Evolutionary conservation across 2,888 invertebrate species (phyloP), one percentile per base, ranked within the genome.

Genomic region (Dicyrtomina minuta): DNA sequence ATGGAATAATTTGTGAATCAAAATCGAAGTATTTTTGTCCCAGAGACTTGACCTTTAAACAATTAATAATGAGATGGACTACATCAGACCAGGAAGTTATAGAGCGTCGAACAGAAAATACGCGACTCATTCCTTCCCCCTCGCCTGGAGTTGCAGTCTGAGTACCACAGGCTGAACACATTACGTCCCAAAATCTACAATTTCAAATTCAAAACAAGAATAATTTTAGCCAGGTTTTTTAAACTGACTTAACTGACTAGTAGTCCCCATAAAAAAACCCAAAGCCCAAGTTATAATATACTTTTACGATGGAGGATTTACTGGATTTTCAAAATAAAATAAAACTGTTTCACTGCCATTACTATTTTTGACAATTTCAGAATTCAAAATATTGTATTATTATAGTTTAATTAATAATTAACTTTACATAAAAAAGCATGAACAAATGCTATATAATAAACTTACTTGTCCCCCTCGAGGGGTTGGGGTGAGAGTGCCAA

Each of bases 121-220:
- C 72, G n/a, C 71, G 71, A 43, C 68, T 72, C 20, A 46, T 66
- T 44, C 65, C 70, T 1, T 66, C 71, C n/a, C 67, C 68, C n/a
- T 62, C 73, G 17, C 70, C n/a, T n/a, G n/a, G n/a, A n/a, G n/a
- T 68, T 6, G 55, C 71, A 39, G 73, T 76, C 67, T 78, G 77
- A n/a, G 76, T 77, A 55, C 78, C 78, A 71, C 78, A 78, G 2
- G 71, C 66, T 49, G 73, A 72, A 67, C 78, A 78, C 70, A 78
- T 72, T 0, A 78, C 71, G 24, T 77, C 77, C 78, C 78, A 78
- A 73, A 76, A 76, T 49, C 78, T 78, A 33, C 15, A 62, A 61
- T 33, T n/a, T n/a, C n/a, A n/a, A n/a, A n/a, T n/a, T n/a, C n/a
- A n/a, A n/a, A n/a, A n/a, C n/a, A n/a, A n/a, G n/a, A n/a, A n/a